phyloP scores from a whole-genome alignment of 2,113 vertebrate genomes.

The Laticauda laticaudata region DNA sequence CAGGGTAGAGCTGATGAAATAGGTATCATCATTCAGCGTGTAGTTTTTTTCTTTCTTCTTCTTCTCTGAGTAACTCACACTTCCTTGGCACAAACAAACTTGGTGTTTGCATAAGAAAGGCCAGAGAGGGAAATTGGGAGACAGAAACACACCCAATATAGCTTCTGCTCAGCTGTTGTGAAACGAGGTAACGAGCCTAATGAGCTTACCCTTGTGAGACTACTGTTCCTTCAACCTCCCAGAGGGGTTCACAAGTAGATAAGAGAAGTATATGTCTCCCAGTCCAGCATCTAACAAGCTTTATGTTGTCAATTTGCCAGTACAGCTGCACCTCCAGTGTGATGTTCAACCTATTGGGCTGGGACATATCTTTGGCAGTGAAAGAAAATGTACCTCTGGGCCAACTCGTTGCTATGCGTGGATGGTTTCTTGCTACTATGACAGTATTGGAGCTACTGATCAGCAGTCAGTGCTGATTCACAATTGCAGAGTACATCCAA shows the following conservation, averaged over 20 bases:
- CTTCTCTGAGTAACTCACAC: background rate
- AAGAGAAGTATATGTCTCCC: slow-evolving; percentile 43
- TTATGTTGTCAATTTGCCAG: background rate
- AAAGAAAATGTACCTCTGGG: background rate
- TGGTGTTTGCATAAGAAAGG: background rate
- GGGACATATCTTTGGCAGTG: background rate
- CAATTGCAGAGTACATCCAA: background rate
- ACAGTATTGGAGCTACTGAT: background rate
- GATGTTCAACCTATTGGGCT: background rate
- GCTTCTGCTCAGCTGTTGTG: slow-evolving; percentile 61
- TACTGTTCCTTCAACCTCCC: slow-evolving; percentile 61
- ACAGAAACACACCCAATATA: slow-evolving; percentile 10
- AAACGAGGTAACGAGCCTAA: slow-evolving; percentile 68
- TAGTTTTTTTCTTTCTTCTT: background rate
- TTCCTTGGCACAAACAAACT: background rate
- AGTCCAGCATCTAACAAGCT: background rate
- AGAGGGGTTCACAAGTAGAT: slow-evolving; percentile 51
- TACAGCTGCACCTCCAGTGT: background rate
- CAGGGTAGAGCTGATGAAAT: background rate
- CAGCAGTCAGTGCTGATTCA: background rate
- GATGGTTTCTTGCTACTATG: background rate
- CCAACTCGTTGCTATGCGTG: too few relatives aligned
- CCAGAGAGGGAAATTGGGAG: slow-evolving; percentile 1
- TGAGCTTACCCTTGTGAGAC: slow-evolving; percentile 56
- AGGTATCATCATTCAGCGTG: background rate